Evolutionary conservation across 1,140 invertebrate species (phyloP).

Genomic region (Pteromalus puparum): DNA sequence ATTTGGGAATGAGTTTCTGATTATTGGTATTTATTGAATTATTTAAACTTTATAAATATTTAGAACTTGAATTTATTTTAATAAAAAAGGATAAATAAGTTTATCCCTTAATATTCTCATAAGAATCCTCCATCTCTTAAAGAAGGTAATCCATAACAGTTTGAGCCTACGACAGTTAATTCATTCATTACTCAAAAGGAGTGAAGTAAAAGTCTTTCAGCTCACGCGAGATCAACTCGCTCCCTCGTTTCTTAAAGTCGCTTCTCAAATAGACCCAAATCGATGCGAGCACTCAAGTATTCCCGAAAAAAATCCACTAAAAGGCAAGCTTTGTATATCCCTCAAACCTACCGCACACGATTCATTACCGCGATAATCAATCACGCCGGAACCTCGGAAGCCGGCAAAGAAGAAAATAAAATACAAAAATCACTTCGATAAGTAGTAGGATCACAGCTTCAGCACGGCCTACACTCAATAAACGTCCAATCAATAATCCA

Average conservation of each 20-base stretch:
- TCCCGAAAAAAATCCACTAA: not conserved
- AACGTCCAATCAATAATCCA: conserved; percentile 33
- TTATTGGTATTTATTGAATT: no score
- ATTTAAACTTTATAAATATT: no score
- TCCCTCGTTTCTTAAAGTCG: not conserved
- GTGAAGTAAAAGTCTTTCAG: not conserved
- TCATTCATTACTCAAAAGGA: not conserved
- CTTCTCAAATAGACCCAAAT: not conserved
- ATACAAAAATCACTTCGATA: conserved; percentile 9
- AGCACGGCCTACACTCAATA: conserved; percentile 24
- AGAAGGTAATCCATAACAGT: not conserved
- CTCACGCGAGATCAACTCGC: not conserved
- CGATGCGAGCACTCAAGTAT: conserved; percentile 12
- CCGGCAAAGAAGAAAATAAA: not conserved
- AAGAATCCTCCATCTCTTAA: not conserved
- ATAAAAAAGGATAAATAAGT: no score
- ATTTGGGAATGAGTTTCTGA: not conserved
- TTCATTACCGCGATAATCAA: conserved; percentile 28
- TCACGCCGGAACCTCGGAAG: not conserved
- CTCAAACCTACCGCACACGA: not conserved
- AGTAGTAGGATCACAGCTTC: not conserved
- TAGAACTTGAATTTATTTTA: no score
- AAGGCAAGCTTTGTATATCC: not conserved
- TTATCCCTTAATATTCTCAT: no score
- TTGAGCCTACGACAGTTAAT: not conserved